Conservation (phyloP, 2,888 invertebrate species). For the Coelogynopora nodosa region DNA sequence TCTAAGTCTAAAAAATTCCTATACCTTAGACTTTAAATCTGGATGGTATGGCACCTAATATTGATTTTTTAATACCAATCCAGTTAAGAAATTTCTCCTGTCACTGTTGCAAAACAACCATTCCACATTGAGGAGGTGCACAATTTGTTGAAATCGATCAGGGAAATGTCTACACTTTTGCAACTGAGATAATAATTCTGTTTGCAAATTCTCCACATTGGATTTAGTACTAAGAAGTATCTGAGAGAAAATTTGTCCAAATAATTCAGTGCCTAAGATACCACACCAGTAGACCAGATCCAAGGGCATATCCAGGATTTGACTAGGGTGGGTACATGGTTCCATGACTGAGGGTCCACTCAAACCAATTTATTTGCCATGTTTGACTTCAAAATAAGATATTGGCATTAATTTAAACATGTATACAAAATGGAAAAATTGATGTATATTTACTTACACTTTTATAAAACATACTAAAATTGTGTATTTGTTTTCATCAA, state of each 20-base stretch:
- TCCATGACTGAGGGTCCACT: no score
- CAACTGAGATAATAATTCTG: neutral
- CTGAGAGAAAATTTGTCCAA: neutral
- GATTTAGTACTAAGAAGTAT: neutral
- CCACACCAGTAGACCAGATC: neutral
- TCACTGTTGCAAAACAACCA: neutral
- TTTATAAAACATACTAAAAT: no score
- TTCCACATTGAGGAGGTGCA: neutral
- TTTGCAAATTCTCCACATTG: neutral
- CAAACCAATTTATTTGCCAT: no score
- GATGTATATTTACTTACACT: no score
- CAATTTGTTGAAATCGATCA: neutral
- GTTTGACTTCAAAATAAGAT: no score
- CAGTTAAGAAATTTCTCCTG: neutral
- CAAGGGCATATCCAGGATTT: no score
- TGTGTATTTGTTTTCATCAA: no score
- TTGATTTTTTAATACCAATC: neutral
- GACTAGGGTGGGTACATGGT: no score
- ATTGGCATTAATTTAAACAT: no score
- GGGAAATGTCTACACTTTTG: neutral
- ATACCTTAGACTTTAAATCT: neutral
- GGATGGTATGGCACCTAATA: neutral
- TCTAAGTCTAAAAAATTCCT: neutral
- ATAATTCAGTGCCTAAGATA: neutral
- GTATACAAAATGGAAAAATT: no score